Evolutionary conservation across 2,113 vertebrate species (phyloP).

Genomic region (Ailuropoda melanoleuca): DNA sequence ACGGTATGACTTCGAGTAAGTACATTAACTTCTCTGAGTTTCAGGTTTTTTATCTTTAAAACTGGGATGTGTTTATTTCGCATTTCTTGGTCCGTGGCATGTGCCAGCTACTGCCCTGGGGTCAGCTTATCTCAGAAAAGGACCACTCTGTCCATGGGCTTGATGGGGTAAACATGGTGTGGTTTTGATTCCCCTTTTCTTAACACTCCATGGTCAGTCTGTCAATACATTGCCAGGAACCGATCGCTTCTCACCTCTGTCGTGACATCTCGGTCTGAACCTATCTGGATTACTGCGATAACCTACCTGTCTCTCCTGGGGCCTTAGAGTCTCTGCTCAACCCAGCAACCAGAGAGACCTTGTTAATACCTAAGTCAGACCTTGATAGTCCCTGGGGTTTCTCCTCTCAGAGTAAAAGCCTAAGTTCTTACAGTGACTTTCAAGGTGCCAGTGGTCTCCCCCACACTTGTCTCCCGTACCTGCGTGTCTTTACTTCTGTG

Average conservation of each 20-base stretch:
- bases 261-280: rapidly evolving
- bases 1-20: background rate
- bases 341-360: background rate
- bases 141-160: background rate
- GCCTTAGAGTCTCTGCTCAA: background rate
- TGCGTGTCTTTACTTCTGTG: rapidly evolving
- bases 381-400: background rate
- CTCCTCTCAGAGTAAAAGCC: background rate
- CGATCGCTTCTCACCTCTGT: background rate
- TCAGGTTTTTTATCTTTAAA: background rate
- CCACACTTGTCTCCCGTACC: too few species aligned
- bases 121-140: background rate
- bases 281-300: rapidly evolving
- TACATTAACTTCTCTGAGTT: background rate
- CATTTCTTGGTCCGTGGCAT: background rate
- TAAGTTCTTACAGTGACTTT: background rate
- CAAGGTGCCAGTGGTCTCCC: too few species aligned
- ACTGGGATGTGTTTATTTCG: background rate
- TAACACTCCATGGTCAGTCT: rapidly evolving
- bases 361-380: background rate
- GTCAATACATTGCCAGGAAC: background rate
- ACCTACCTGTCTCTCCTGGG: rapidly evolving
- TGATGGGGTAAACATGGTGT: rapidly evolving
- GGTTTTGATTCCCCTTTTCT: background rate
- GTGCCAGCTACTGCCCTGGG: rapidly evolving